Base-by-base conservation (phyloP, 2,797 vertebrate species). In the Gorsachius magnificus region DNA sequence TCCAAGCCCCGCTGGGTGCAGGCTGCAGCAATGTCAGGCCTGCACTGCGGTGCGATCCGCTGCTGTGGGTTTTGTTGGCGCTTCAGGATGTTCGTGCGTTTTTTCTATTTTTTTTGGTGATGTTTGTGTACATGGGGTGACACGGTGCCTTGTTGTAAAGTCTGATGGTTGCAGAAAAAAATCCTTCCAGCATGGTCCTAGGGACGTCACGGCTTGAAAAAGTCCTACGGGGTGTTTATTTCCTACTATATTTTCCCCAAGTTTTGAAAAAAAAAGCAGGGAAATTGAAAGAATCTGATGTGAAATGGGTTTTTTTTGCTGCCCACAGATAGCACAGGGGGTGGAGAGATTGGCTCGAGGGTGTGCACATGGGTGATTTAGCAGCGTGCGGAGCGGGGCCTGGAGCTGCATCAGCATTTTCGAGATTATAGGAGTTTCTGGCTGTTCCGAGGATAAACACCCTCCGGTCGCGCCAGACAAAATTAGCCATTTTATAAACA, bases 121-220 rank as follows among this genome's bases (percentile, higher is more conserved):
- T 25, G 38, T 26, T 69, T 24, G 33, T 24, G 29, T 4, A 17
- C 38, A 13, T 0, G 2, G 11, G 8, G 19, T 43, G 50, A 16
- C 38, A 2, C 0, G 1, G 18, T 38, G 15, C 21, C 80, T 82
- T 29, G 24, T 5, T 43, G 17, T 28, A 9, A 60, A 64, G 6
- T 29, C 48, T 50, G 48, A 31, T 8, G 45, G 28, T 2, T 36
- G 50, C 15, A 31, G 16, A 6, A 58, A 46, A 45, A 66, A 24
- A 21, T 1, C 31, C 26, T 66, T 33, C n/a, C 0, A 1, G 22
- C 1, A 0, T 1, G 12, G 15, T 60, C 31, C 16, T 31, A 12
- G 29, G 51, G 56, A 16, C n/a, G 15, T 36, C 43, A 78, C 0
- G 0, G 35, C 46, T 38, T 20, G 28, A 45, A 35, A 53, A 90